Evolutionary conservation across 2,113 vertebrate species (phyloP), one percentile per base, ranked within the genome.

Genomic region (Microtus pennsylvanicus): DNA sequence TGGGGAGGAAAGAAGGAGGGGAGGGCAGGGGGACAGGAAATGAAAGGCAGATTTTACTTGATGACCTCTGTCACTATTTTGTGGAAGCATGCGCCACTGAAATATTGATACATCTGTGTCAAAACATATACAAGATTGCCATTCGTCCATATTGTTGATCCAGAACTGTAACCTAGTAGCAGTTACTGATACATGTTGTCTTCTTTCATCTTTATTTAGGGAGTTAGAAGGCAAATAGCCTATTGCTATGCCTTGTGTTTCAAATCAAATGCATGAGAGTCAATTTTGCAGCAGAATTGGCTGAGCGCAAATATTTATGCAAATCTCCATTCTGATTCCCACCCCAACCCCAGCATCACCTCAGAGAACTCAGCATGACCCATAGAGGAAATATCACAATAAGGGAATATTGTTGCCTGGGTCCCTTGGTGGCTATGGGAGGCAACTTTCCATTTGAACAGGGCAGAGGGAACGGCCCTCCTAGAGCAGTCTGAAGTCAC

Each of bases 31-130:
- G 24, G 72, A 69, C 33, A 69, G 90, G 95, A 97, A 91, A 94
- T 90, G 70, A 90, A 45, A 95, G 74, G 47, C 75, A 89, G 16
- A 14, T 87, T 94, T 93, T 86, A 88, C 72, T 63, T 96, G 78
- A 87, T 70, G 42, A 92, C 35, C 77, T 91, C 55, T 87, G 75
- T 91, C 65, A 90, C 72, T 83, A 74, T 80, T 77, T 93, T 92
- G 47, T 89, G 42, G 77, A 97, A 78, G 21, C 13, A 17, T 8
- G 28, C 7, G 38, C 35, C 69, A 38, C 33, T 87, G 55, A 78
- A 30, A 6, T 24, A 38, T 33, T 74, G 75, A 21, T 77, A 28
- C 45, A 21, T 69, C 78, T 67, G 58, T 35, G n/a, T 58, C 67
- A 6, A 38, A 58, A 67, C 91, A 87, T 82, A 63, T 50, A 67